Evolutionary conservation across 2,888 invertebrate species (phyloP), one percentile per base, ranked within the genome.

Genomic region (Esperia sulphurella): DNA sequence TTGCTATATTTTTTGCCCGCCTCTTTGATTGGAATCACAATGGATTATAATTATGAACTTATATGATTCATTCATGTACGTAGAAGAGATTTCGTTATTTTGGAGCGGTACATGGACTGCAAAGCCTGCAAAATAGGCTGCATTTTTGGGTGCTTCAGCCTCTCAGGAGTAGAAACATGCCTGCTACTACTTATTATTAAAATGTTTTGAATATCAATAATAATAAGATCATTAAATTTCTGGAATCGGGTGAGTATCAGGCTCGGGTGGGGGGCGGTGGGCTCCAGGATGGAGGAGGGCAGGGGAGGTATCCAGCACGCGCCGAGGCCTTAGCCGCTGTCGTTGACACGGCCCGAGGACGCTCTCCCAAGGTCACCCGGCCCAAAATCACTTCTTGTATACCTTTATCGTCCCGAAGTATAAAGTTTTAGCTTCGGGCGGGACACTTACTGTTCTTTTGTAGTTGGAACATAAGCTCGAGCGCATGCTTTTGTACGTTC

Each of bases 331-430:
- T 21, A 44, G 44, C 29, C 21, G 31, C 83, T 81, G 88, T 82
- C 87, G 77, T 79, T 87, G 87, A 88, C 88, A 81, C 78, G 67
- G 75, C 65, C 69, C 79, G 82, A 83, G 85, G 87, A 82, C 84
- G 68, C 74, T 46, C 60, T 67, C 61, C 67, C 84, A 85, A 86
- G 86, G 87, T 86, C 83, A 71, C 68, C 58, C 57, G 68, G 65
- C 68, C 75, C 63, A 71, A 76, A 80, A 39, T 39, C 13, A 39
- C n/a, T 39, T 39, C 39, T 39, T 14, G 35, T 35, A 35, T 21
- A 21, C 21, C 21, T 21, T 21, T 21, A 21, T 21, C 21, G 5
- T 21, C 3, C 21, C 21, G 5, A 33, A 33, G 33, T 33, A 33
- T 33, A 33, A 33, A 8, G 33, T 10, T 33, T 33, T 33, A 6